phyloP scores from a whole-genome alignment of 2,888 invertebrate genomes.

The Nephrotoma appendiculata region DNA sequence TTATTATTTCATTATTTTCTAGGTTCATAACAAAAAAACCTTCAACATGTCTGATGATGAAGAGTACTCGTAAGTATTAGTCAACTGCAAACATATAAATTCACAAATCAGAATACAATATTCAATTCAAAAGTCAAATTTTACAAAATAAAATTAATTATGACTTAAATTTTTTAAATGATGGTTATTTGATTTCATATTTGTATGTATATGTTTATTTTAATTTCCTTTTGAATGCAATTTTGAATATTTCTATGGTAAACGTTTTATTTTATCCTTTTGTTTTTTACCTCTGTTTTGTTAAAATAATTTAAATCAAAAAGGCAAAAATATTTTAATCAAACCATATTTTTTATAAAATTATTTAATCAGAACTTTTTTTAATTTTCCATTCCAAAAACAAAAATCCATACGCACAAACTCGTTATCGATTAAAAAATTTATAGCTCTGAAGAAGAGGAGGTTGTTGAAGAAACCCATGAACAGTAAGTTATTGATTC shows the following conservation, averaged over 20 bases:
- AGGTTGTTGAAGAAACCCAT: conserved; percentile 29
- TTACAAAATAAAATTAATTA: conserved; percentile 14
- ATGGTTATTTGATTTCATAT: conserved; percentile 13
- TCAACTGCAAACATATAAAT: background rate
- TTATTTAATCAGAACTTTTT: background rate
- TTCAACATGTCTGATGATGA: conserved; percentile 88
- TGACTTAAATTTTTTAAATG: conserved; percentile 17
- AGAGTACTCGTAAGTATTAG: conserved; percentile 81
- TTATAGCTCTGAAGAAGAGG: conserved; percentile 31
- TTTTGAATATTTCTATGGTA: conserved; percentile 33
- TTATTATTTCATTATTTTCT: conserved; percentile 29
- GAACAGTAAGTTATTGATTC: conserved; percentile 29
- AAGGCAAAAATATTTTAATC: conserved; percentile 7
- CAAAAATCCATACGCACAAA: conserved; percentile 6
- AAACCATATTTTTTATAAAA: conserved; percentile 5
- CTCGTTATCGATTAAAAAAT: conserved; percentile 9
- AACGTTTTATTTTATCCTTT: conserved; percentile 33
- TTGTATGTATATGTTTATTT: conserved; percentile 19
- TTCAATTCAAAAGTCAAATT: conserved; percentile 6
- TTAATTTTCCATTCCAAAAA: conserved; percentile 1
- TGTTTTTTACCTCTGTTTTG: conserved; percentile 32
- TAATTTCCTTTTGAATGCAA: conserved; percentile 14
- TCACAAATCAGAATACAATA: background rate
- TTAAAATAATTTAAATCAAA: conserved; percentile 26
- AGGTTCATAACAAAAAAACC: conserved; percentile 42